These are phyloP conservation scores for Scaptomyza cyrtandrae DNA, from an alignment of 2,888 invertebrate genomes.

Conservation along the genomic window DNA sequence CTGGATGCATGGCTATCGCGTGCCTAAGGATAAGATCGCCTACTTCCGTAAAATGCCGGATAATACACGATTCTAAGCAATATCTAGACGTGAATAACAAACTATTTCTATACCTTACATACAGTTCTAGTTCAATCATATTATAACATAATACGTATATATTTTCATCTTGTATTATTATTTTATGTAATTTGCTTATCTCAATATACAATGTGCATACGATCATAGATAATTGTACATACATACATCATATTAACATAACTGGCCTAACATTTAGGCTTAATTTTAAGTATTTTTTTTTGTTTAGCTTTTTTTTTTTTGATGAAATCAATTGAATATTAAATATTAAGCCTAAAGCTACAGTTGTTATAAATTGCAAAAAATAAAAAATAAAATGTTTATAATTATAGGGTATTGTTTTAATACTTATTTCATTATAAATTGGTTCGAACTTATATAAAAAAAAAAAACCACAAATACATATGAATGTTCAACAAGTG, in stretches of 20 bases:
- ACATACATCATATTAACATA: constrained; percentile 23
- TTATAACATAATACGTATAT: background rate
- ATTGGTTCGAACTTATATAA: no score
- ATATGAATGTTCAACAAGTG: no score
- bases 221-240: constrained; percentile 31
- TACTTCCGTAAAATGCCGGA: constrained; percentile 94
- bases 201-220: constrained; percentile 16
- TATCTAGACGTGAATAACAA: background rate
- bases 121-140: constrained; percentile 4
- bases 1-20: constrained; percentile 95
- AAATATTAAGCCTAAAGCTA: background rate
- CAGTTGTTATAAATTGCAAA: constrained; percentile 1
- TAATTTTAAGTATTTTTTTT: constrained; percentile 7
- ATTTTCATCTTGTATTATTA: constrained; percentile 36
- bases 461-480: no score
- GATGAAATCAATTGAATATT: constrained; percentile 14
- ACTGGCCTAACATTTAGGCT: constrained; percentile 3
- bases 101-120: background rate
- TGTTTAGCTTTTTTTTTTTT: constrained; percentile 14
- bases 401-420: no score
- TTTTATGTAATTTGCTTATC: constrained; percentile 20
- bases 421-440: no score
- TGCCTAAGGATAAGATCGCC: constrained; percentile 91
- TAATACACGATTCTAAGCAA: constrained; percentile 89
- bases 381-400: background rate